These are phyloP conservation scores for Planiliza haematocheilus DNA, from an alignment of 2,113 vertebrate species.

Conservation along the genomic window DNA sequence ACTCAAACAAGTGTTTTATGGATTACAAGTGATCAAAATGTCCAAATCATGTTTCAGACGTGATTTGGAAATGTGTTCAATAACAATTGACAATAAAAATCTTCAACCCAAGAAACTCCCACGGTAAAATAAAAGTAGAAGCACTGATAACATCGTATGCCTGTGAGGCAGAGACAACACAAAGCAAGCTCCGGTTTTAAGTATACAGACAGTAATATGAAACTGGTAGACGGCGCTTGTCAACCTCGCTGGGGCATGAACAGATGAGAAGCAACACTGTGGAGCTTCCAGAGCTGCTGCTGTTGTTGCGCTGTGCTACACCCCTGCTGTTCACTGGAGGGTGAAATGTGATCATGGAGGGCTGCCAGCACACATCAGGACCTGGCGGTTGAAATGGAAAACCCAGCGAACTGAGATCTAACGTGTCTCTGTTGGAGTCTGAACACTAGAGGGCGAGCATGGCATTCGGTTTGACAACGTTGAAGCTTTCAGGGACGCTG, in stretches of 20 bases:
- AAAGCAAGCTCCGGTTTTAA: neutral
- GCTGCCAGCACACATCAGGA: slow-evolving; percentile 75
- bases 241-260: slow-evolving; percentile 14
- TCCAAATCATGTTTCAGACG: too few relatives aligned
- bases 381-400: slow-evolving; percentile 59
- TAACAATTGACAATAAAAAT: neutral
- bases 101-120: neutral
- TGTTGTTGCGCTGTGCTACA: slow-evolving; percentile 64
- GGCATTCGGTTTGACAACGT: slow-evolving; percentile 1
- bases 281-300: slow-evolving; percentile 44
- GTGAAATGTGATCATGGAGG: slow-evolving; percentile 77
- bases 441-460: slow-evolving; percentile 65
- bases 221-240: slow-evolving; percentile 26
- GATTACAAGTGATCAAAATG: too few relatives aligned
- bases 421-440: slow-evolving; percentile 2
- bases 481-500: too few relatives aligned
- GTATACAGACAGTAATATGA: slow-evolving; percentile 4
- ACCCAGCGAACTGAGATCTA: slow-evolving; percentile 49
- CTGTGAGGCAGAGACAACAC: neutral
- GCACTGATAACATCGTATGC: too few relatives aligned
- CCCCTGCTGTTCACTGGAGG: slow-evolving; percentile 70
- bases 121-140: neutral
- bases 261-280: slow-evolving; percentile 46
- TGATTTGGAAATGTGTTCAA: neutral
- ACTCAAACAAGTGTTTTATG: neutral